Evolutionary conservation across 2,888 invertebrate genomes (phyloP).

Genomic region (Sthenelais limicola): DNA sequence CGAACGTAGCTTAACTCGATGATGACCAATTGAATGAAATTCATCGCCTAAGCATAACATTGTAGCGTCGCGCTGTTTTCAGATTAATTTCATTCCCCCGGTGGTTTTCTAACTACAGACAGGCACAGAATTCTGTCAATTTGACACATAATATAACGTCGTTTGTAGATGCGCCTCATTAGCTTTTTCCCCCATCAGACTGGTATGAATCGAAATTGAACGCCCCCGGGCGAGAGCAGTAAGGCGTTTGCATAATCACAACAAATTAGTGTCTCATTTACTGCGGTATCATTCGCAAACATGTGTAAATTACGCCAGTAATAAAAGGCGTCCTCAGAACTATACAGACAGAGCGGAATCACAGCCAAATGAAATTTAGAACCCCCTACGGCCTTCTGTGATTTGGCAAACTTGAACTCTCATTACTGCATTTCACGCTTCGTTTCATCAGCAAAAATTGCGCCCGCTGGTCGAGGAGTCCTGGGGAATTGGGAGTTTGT

Average conservation of each 20-base stretch:
- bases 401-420: constrained; percentile 39
- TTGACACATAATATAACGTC: constrained; percentile 22
- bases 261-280: constrained; percentile 36
- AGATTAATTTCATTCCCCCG: constrained; percentile 34
- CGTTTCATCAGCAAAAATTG: constrained; percentile 10
- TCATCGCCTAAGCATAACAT: background rate
- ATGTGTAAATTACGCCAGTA: constrained; percentile 28
- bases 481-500: background rate
- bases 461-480: constrained; percentile 3
- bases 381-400: constrained; percentile 21
- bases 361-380: constrained; percentile 14
- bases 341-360: constrained; percentile 18
- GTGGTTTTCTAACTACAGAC: constrained; percentile 10
- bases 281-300: constrained; percentile 37
- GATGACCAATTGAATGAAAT: constrained; percentile 1
- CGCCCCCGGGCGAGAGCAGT: constrained; percentile 13
- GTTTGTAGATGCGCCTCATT: constrained; percentile 22
- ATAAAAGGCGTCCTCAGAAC: constrained; percentile 24
- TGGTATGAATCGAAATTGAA: constrained; percentile 12
- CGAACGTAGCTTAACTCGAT: constrained; percentile 22
- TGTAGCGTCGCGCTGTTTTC: constrained; percentile 21
- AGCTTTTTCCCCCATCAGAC: constrained; percentile 3
- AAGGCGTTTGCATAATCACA: constrained; percentile 38
- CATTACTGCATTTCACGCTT: constrained; percentile 37
- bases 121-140: constrained; percentile 17